These are phyloP conservation scores for Cephonodes hylas DNA, from an alignment of 2,888 invertebrate genomes.

Conservation along the genomic window DNA sequence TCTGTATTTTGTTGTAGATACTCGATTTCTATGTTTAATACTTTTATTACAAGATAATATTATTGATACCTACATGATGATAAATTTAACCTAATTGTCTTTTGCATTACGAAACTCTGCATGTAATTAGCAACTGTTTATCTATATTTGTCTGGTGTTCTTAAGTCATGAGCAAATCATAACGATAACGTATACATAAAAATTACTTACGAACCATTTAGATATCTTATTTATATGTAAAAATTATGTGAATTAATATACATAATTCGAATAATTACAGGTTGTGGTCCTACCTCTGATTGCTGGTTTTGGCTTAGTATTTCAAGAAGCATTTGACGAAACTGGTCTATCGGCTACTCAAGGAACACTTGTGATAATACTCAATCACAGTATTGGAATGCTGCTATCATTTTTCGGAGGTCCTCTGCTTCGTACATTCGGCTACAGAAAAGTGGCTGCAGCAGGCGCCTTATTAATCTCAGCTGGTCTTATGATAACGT, in stretches of 20 bases:
- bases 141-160: neutral
- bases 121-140: neutral
- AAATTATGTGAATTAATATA: neutral
- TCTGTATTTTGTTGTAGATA: too few relatives aligned
- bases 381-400: slow-evolving; percentile 86
- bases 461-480: slow-evolving; percentile 78
- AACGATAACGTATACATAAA: neutral
- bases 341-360: slow-evolving; percentile 82
- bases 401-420: slow-evolving; percentile 84
- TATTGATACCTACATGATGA: too few relatives aligned
- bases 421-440: slow-evolving; percentile 81
- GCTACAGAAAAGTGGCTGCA: slow-evolving; percentile 84
- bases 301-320: slow-evolving; percentile 84
- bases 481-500: slow-evolving; percentile 81
- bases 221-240: neutral
- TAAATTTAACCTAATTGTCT: neutral
- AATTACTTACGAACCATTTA: neutral
- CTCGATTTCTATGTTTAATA: too few relatives aligned
- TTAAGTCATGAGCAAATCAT: neutral
- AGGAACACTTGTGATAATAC: slow-evolving; percentile 82
- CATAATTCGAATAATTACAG: slow-evolving; percentile 43
- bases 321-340: slow-evolving; percentile 82
- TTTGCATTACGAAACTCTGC: neutral
- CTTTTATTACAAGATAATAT: too few relatives aligned
- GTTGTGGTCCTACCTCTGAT: slow-evolving; percentile 81